Conservation (phyloP, 2,888 invertebrate genomes). For the Thumatha senex region DNA sequence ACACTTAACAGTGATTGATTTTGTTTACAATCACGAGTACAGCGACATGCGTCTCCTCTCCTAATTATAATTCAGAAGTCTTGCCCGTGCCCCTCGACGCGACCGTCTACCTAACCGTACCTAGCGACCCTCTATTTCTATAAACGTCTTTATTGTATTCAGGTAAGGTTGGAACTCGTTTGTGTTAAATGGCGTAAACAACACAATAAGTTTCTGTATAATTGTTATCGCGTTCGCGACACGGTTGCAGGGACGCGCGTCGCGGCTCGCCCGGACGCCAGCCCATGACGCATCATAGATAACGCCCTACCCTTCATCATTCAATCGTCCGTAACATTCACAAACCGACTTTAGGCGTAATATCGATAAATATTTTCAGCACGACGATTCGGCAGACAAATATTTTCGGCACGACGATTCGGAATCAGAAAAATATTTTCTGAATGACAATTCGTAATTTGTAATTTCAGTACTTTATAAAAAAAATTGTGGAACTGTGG, state of each 20-base stretch:
- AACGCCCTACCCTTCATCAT: constrained; percentile 62
- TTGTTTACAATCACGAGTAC: constrained; percentile 14
- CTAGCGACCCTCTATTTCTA: background rate
- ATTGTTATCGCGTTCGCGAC: constrained; percentile 74
- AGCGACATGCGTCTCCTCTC: constrained; percentile 25
- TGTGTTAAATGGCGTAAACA: constrained; percentile 34
- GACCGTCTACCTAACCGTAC: constrained; percentile 29
- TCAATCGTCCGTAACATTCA: constrained; percentile 30
- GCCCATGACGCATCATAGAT: constrained; percentile 59
- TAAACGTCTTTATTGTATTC: constrained; percentile 2
- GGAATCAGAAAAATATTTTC: no score
- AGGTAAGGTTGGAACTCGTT: constrained; percentile 23
- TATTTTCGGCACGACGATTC: background rate
- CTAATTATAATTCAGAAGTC: constrained; percentile 40
- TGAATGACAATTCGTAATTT: no score
- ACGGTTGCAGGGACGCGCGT: constrained; percentile 52
- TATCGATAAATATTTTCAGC: no score
- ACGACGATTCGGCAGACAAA: no score
- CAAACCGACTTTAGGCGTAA: background rate
- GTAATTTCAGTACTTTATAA: no score
- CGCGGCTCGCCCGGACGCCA: constrained; percentile 19
- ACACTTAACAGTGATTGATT: background rate
- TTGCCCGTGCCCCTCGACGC: constrained; percentile 35
- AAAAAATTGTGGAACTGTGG: no score
- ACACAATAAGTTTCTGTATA: constrained; percentile 63